phyloP scores from a whole-genome alignment of 2,888 invertebrate species.

The Eulithis testata region DNA sequence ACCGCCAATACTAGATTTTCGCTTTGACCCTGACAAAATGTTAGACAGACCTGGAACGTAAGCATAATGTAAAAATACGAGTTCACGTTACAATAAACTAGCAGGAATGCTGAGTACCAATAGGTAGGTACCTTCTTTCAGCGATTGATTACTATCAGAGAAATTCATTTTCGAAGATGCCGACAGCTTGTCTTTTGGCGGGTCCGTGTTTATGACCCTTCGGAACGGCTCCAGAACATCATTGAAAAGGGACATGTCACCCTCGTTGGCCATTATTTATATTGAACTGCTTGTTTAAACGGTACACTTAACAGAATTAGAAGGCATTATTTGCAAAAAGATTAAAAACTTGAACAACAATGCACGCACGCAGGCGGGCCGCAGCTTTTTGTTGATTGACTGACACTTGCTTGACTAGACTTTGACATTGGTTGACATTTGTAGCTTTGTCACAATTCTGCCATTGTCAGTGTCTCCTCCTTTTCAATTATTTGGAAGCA shows the following conservation, averaged over 20 bases:
- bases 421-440: too few species aligned
- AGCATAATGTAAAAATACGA: not conserved
- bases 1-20: constrained; percentile 67
- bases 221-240: constrained; percentile 79
- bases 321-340: constrained; percentile 32
- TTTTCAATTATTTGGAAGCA: too few species aligned
- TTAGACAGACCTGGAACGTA: constrained; percentile 61
- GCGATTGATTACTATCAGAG: constrained; percentile 74
- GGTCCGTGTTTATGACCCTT: constrained; percentile 76
- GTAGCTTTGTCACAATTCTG: too few species aligned
- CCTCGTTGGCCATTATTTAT: constrained; percentile 71
- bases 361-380: not conserved
- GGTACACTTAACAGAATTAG: not conserved
- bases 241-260: constrained; percentile 76
- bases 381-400: too few species aligned
- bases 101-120: constrained; percentile 5
- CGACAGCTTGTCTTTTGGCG: constrained; percentile 77
- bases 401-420: too few species aligned
- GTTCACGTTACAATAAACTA: not conserved
- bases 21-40: constrained; percentile 67
- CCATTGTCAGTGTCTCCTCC: too few species aligned
- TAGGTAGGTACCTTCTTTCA: constrained; percentile 68
- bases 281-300: not conserved
- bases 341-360: constrained; percentile 9
- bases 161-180: constrained; percentile 75